phyloP scores from a whole-genome alignment of 2,113 vertebrate genomes.

The Scomber japonicus region DNA sequence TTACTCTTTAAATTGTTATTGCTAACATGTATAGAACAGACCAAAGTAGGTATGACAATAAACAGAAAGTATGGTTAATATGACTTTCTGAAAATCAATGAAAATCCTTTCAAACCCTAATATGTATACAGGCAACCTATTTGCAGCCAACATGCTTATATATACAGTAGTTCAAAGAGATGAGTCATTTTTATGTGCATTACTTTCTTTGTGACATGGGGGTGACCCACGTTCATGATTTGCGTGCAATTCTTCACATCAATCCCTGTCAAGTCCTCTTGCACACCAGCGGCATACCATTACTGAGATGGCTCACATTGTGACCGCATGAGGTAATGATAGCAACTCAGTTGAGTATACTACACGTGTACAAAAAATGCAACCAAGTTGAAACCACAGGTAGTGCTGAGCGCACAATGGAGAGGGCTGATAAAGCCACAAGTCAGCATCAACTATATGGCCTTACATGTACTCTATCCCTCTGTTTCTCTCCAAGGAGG shows the following conservation, averaged over 20 bases:
- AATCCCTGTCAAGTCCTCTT: slow-evolving; percentile 75
- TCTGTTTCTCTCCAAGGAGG: slow-evolving; percentile 14
- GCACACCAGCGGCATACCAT: slow-evolving; percentile 81
- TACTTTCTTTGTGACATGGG: slow-evolving; percentile 80
- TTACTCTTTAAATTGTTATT: not conserved
- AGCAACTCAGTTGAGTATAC: slow-evolving; percentile 68
- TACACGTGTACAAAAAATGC: slow-evolving; percentile 70
- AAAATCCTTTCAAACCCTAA: slow-evolving; percentile 23
- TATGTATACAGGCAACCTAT: slow-evolving; percentile 52
- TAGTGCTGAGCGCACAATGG: slow-evolving; percentile 57
- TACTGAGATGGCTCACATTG: slow-evolving; percentile 80
- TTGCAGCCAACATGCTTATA: slow-evolving; percentile 57
- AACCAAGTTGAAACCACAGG: slow-evolving; percentile 61
- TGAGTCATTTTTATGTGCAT: slow-evolving; percentile 73
- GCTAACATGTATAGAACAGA: not conserved
- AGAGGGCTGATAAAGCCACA: slow-evolving; percentile 52
- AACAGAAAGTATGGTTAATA: not conserved
- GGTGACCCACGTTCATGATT: slow-evolving; percentile 84
- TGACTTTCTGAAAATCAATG: slow-evolving; percentile 8
- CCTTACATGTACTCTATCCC: slow-evolving; percentile 19
- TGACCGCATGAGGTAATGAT: slow-evolving; percentile 84
- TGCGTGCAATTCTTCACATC: slow-evolving; percentile 82
- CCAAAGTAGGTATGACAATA: not conserved
- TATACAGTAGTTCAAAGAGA: slow-evolving; percentile 72
- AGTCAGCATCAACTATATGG: slow-evolving; percentile 45